Conservation (phyloP, 2,888 invertebrate species). For the Eupithecia pulchellata region DNA sequence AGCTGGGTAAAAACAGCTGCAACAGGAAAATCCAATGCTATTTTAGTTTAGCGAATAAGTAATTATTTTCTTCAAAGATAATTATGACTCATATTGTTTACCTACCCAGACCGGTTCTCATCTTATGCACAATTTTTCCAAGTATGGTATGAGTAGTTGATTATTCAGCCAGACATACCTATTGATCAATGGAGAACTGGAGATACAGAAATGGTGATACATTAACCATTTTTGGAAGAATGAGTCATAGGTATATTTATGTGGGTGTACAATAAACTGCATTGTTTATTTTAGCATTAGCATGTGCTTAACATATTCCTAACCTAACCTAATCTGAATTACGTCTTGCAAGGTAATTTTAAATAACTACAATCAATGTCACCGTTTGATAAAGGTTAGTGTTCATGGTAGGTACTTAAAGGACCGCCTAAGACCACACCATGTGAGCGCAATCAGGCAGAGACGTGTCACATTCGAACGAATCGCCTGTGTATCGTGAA, state of each 20-base stretch:
- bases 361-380: neutral
- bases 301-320: constrained; percentile 33
- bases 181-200: constrained; percentile 56
- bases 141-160: constrained; percentile 66
- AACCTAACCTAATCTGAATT: constrained; percentile 28
- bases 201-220: constrained; percentile 53
- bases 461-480: constrained; percentile 76
- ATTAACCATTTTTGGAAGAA: constrained; percentile 58
- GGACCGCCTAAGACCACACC: neutral
- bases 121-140: constrained; percentile 68
- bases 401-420: neutral
- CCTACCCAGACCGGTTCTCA: constrained; percentile 64
- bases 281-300: constrained; percentile 40
- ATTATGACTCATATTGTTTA: constrained; percentile 70
- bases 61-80: constrained; percentile 55
- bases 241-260: constrained; percentile 66
- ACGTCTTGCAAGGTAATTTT: constrained; percentile 10
- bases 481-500: constrained; percentile 65
- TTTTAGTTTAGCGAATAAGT: constrained; percentile 55
- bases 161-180: constrained; percentile 50
- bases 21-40: constrained; percentile 58
- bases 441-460: constrained; percentile 33
- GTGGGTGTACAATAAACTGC: constrained; percentile 45
- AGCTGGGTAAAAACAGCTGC: constrained; percentile 47
- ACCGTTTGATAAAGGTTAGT: neutral